A percentile compares a stretch with the other conserved stretches of the same genome.
Evolutionary conservation across 2,797 vertebrate species (phyloP).

Genomic region (Dicrostonyx torquatus): DNA sequence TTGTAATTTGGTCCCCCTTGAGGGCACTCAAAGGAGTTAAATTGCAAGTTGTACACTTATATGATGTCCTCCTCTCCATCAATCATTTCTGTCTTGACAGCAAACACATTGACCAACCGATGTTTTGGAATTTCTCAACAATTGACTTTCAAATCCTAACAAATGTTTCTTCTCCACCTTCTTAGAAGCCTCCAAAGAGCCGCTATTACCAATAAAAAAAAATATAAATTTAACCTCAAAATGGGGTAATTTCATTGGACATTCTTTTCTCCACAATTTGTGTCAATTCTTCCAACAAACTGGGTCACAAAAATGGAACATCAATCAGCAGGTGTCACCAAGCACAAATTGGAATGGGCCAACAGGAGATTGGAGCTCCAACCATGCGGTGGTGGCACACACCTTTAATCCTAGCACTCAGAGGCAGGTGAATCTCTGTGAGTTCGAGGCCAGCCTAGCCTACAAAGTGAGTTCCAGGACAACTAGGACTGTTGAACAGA

Average conservation of each 20-base stretch:
- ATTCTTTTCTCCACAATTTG: neutral
- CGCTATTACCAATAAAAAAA: slow-evolving; percentile 14
- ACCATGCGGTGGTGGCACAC: neutral
- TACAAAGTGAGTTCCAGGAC: neutral
- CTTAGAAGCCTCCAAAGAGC: slow-evolving; percentile 50
- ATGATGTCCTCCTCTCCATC: slow-evolving; percentile 47
- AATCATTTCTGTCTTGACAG: slow-evolving; percentile 71
- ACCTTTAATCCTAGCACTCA: neutral
- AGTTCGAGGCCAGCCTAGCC: neutral
- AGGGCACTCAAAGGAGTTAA: slow-evolving; percentile 61
- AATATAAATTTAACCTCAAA: slow-evolving; percentile 66
- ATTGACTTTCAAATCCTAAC: slow-evolving; percentile 66
- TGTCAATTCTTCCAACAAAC: neutral
- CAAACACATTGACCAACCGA: slow-evolving; percentile 72
- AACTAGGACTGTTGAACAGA: neutral
- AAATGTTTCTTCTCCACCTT: slow-evolving; percentile 46
- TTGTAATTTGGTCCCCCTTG: slow-evolving; percentile 71
- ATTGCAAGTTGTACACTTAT: slow-evolving; percentile 4
- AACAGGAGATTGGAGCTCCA: slow-evolving; percentile 5
- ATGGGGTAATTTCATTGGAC: slow-evolving; percentile 3
- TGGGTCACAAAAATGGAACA: neutral
- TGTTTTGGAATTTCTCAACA: slow-evolving; percentile 72
- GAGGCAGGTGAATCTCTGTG: neutral
- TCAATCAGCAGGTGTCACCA: slow-evolving; percentile 23
- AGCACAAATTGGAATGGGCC: slow-evolving; percentile 9